phyloP scores from a whole-genome alignment of 37 sponge, comb jelly and placozoan genomes.

The Mnemiopsis leidyi region DNA sequence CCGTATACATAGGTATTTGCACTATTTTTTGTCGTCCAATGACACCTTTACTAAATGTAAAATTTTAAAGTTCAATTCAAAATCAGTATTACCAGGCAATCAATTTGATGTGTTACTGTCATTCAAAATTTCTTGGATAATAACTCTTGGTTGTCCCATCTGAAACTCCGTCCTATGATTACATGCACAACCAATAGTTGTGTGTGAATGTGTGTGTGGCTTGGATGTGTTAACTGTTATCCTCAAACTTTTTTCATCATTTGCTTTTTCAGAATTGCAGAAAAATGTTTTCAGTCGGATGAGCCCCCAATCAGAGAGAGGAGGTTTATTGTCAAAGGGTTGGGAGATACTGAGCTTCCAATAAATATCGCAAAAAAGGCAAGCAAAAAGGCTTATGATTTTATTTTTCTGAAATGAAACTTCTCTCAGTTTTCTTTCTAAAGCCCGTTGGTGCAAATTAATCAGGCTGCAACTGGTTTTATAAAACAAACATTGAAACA shows the following conservation, averaged over 20 bases:
- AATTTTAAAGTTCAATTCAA: background rate
- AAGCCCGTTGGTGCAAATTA: no score
- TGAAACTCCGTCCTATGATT: no score
- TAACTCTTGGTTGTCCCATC: no score
- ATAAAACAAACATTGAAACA: no score
- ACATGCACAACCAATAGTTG: background rate
- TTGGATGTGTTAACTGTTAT: no score
- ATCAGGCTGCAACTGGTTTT: no score
- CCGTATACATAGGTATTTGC: conserved; percentile 16
- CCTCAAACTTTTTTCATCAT: no score
- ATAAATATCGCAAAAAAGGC: background rate
- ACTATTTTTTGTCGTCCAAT: background rate
- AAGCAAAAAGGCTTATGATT: no score
- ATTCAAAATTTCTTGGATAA: no score
- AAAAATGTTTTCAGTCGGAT: conserved; percentile 39
- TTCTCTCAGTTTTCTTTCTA: background rate
- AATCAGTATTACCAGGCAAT: background rate
- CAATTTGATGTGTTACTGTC: no score
- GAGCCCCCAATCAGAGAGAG: conserved; percentile 3
- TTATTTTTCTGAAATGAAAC: no score
- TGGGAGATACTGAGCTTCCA: background rate
- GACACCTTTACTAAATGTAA: background rate
- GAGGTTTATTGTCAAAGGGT: conserved; percentile 48
- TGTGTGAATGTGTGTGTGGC: no score
- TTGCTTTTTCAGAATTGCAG: conserved; percentile 54